Conservation (phyloP, 2,888 invertebrate genomes). For the Serrognathus titanus region DNA sequence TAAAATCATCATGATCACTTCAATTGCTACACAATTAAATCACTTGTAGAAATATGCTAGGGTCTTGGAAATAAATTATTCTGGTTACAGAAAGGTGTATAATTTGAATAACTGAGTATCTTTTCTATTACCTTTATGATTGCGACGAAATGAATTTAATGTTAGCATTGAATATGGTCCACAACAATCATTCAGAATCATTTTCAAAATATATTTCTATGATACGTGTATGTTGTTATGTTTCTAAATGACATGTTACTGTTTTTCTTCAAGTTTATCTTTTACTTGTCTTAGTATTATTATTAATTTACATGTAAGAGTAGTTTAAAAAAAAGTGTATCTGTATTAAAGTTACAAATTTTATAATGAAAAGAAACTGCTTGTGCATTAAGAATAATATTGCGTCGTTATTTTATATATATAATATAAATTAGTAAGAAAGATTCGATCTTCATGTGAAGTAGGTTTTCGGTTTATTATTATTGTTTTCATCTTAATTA, state of each 20-base stretch:
- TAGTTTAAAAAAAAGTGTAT: slow-evolving; percentile 15
- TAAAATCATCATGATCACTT: no score
- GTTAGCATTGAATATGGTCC: slow-evolving; percentile 13
- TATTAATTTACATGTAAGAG: slow-evolving; percentile 17
- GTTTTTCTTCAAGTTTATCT: slow-evolving; percentile 21
- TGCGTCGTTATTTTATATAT: slow-evolving; percentile 5
- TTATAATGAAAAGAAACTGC: slow-evolving; percentile 3
- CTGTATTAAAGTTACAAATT: slow-evolving; percentile 15
- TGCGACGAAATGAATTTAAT: neutral
- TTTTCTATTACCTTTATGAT: no score
- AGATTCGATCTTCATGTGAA: neutral
- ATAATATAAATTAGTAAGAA: slow-evolving; percentile 3
- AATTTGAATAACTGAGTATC: no score
- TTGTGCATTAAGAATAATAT: slow-evolving; percentile 14
- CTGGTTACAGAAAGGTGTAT: no score
- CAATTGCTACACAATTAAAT: no score
- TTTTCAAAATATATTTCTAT: slow-evolving; percentile 6
- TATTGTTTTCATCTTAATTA: slow-evolving; percentile 7
- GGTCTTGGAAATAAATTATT: no score
- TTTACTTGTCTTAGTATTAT: slow-evolving; percentile 17
- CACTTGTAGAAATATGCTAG: no score
- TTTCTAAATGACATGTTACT: slow-evolving; percentile 19
- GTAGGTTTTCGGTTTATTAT: slow-evolving; percentile 3
- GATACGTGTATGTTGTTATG: slow-evolving; percentile 19
- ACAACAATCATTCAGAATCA: slow-evolving; percentile 13